Evolutionary conservation across 1,140 invertebrate genomes (phyloP).

Genomic region (Trichonephila clavata): DNA sequence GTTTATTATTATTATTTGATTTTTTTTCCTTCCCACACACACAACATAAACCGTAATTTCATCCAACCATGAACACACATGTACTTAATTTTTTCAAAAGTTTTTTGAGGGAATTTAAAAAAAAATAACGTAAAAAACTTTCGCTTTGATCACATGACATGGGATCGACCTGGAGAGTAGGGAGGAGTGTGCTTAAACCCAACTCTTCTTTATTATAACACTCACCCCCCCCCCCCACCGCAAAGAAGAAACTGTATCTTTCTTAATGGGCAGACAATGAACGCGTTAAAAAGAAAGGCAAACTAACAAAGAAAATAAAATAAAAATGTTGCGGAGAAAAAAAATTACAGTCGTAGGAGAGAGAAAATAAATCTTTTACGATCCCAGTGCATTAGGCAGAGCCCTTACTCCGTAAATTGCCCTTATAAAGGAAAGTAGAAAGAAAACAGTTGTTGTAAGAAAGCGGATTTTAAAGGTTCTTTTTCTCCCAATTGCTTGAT

Average conservation of each 20-base stretch:
- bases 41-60: background rate
- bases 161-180: background rate
- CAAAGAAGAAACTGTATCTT: conserved; percentile 32
- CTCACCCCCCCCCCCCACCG: background rate
- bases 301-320: background rate
- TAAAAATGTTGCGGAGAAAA: background rate
- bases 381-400: conserved; percentile 55
- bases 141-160: background rate
- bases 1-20: too few relatives aligned
- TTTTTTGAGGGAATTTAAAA: background rate
- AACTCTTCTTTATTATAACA: conserved; percentile 5
- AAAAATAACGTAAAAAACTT: background rate
- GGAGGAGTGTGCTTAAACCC: background rate
- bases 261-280: conserved; percentile 64
- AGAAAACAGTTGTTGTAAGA: conserved; percentile 60
- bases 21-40: too few relatives aligned
- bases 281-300: conserved; percentile 12
- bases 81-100: background rate
- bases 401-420: conserved; percentile 48
- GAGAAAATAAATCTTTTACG: conserved; percentile 66
- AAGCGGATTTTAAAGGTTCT: conserved; percentile 68
- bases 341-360: too few relatives aligned
- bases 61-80: background rate
- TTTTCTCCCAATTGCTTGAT: conserved; percentile 61
- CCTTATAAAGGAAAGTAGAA: conserved; percentile 29